Percentiles rank a stretch among this genome's conserved stretches.
These are phyloP conservation scores for Mesorhabditis belari DNA, from an alignment of 2,888 invertebrate species.

Conservation along the genomic window DNA sequence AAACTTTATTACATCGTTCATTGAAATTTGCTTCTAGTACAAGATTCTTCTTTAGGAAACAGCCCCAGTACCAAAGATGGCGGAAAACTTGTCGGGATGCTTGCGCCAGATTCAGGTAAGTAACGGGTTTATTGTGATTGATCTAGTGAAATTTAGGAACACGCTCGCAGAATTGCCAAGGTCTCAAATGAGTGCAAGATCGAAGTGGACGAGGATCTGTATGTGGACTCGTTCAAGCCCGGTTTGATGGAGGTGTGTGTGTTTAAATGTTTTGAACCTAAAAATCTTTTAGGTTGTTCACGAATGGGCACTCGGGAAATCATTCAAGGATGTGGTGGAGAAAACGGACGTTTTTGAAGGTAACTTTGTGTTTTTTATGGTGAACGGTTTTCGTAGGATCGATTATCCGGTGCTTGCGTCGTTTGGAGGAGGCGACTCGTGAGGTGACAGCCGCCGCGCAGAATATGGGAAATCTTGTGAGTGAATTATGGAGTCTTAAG, in stretches of 20 bases:
- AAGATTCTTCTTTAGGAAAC: conserved; percentile 59
- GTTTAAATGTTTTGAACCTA: background rate
- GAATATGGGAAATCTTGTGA: background rate
- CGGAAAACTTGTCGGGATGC: conserved; percentile 78
- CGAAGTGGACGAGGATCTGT: conserved; percentile 40
- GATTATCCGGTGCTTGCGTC: conserved; percentile 83
- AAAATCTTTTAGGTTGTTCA: conserved; percentile 65
- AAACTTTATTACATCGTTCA: conserved; percentile 11
- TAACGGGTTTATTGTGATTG: conserved; percentile 68
- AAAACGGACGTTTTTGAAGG: conserved; percentile 94
- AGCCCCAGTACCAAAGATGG: conserved; percentile 71
- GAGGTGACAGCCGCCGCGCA: conserved; percentile 72
- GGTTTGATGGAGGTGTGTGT: conserved; percentile 80
- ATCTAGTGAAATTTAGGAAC: conserved; percentile 63
- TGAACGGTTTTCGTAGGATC: conserved; percentile 60
- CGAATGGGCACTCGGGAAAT: conserved; percentile 87
- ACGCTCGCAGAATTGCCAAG: conserved; percentile 83
- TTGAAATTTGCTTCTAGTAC: conserved; percentile 9
- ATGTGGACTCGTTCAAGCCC: conserved; percentile 80
- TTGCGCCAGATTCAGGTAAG: conserved; percentile 82
- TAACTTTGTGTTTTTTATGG: conserved; percentile 40
- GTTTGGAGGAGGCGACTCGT: conserved; percentile 86
- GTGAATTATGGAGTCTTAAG: conserved; percentile 69
- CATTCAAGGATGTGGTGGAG: conserved; percentile 87
- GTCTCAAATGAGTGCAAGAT: conserved; percentile 65